phyloP scores from a whole-genome alignment of 1,140 invertebrate species.

The Lepidurus packardi region DNA sequence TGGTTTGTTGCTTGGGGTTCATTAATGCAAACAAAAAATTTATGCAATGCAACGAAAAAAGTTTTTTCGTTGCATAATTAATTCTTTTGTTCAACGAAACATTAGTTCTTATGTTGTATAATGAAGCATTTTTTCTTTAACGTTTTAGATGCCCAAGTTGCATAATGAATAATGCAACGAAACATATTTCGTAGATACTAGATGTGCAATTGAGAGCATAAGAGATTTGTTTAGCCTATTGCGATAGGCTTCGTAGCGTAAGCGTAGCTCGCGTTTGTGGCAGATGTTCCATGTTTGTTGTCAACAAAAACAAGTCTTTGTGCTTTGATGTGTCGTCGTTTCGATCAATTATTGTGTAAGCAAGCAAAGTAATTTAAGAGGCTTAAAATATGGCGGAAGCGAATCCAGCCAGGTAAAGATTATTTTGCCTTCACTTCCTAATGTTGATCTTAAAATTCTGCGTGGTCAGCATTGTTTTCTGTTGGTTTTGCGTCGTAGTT shows the following conservation, averaged over 20 bases:
- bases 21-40: no score
- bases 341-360: neutral
- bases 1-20: no score
- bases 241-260: neutral
- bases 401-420: neutral
- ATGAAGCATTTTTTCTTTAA: no score
- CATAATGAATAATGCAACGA: no score
- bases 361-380: neutral
- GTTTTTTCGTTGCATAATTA: no score
- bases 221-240: neutral
- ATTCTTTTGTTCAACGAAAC: no score
- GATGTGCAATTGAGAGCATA: no score
- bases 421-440: neutral
- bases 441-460: neutral
- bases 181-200: no score
- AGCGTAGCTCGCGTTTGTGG: neutral
- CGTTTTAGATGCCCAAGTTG: no score
- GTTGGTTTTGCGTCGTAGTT: neutral
- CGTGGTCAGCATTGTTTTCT: neutral
- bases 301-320: constrained; percentile 18
- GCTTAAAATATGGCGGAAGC: neutral
- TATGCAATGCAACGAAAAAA: no score
- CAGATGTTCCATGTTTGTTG: neutral
- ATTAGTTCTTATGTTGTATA: no score
- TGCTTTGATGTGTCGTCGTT: neutral